These are phyloP conservation scores for Scaptodrosophila latifasciaeformis DNA, from an alignment of 2,888 invertebrate species.

Conservation along the genomic window DNA sequence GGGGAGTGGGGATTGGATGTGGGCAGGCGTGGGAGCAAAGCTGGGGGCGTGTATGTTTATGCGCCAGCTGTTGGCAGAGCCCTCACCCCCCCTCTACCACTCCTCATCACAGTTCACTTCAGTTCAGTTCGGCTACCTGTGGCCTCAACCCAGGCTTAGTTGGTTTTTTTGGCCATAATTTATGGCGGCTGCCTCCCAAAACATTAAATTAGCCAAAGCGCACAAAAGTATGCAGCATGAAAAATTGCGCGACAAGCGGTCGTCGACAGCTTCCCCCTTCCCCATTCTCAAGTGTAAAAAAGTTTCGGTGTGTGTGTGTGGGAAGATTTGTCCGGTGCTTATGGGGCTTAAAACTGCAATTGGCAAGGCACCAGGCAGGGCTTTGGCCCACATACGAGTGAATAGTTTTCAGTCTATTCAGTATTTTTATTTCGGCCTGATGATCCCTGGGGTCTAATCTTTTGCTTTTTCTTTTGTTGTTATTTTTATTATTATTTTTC, in stretches of 20 bases:
- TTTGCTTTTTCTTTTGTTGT: background rate
- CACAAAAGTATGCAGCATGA: conserved; percentile 49
- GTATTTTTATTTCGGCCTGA: background rate
- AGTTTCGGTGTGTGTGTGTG: no score
- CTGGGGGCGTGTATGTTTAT: no score
- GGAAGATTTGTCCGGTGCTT: no score
- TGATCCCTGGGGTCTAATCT: conserved; percentile 21
- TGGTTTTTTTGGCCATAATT: conserved; percentile 61
- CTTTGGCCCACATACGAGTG: background rate
- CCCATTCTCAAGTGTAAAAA: no score
- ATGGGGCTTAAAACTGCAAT: conserved; percentile 39
- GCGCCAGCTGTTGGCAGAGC: no score
- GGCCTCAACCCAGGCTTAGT: background rate
- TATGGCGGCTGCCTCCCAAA: conserved; percentile 43
- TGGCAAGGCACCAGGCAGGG: no score
- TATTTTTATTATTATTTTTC: no score
- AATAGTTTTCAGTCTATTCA: conserved; percentile 2
- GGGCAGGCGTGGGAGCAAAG: no score
- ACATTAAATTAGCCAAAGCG: conserved; percentile 68
- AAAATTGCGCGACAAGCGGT: conserved; percentile 44
- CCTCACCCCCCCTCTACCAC: no score
- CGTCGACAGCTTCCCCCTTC: conserved; percentile 56
- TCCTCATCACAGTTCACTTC: no score
- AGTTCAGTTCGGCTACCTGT: no score
- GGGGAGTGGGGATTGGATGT: no score